These are phyloP conservation scores for Synanthedon myopaeformis DNA, from an alignment of 2,888 invertebrate genomes.

Conservation along the genomic window DNA sequence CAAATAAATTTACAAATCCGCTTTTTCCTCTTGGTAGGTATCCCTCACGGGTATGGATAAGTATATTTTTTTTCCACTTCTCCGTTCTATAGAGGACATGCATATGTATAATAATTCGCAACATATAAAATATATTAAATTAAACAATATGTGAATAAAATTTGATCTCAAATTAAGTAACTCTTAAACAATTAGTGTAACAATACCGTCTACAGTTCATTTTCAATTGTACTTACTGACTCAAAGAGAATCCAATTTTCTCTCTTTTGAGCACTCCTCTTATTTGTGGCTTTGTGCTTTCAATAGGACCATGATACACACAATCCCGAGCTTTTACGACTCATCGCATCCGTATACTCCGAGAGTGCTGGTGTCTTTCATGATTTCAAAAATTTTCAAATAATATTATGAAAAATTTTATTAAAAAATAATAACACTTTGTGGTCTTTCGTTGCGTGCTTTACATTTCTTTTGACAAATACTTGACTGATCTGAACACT, in stretches of 20 bases:
- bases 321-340: conserved; percentile 10
- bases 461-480: too few relatives aligned
- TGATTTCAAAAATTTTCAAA: not conserved
- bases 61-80: too few relatives aligned
- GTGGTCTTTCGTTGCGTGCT: too few relatives aligned
- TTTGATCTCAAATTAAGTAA: not conserved
- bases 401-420: not conserved
- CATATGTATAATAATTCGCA: too few relatives aligned
- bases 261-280: conserved; percentile 9
- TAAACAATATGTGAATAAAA: too few relatives aligned
- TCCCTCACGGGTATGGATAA: too few relatives aligned
- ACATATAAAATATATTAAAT: too few relatives aligned
- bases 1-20: too few relatives aligned
- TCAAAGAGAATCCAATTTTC: conserved; percentile 43
- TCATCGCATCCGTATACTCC: not conserved
- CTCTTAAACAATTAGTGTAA: not conserved
- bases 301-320: conserved; percentile 30
- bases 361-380: not conserved
- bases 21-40: too few relatives aligned
- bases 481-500: too few relatives aligned
- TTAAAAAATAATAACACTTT: too few relatives aligned
- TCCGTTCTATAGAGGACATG: too few relatives aligned
- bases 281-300: conserved; percentile 33
- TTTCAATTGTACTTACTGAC: conserved; percentile 19
- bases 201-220: not conserved